phyloP scores from a whole-genome alignment of 2,888 invertebrate species.

The Melieria picta region DNA sequence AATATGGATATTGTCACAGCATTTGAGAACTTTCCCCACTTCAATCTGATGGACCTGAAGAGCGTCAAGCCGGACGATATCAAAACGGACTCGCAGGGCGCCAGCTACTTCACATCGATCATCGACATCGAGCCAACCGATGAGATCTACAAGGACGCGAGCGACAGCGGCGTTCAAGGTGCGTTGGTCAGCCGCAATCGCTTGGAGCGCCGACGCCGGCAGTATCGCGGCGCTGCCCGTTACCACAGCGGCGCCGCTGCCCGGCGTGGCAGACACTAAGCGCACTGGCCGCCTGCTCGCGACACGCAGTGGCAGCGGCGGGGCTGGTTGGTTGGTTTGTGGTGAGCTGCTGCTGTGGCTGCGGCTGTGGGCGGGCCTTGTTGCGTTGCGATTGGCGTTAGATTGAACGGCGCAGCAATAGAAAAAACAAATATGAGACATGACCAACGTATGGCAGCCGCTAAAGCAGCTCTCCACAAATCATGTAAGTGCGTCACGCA shows the following conservation, averaged over 20 bases:
- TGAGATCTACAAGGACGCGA: conserved; percentile 61
- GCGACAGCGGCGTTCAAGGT: conserved; percentile 45
- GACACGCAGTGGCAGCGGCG: background rate
- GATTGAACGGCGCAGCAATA: too few relatives aligned
- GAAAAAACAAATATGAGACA: background rate
- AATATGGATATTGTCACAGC: conserved; percentile 73
- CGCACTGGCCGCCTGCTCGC: background rate
- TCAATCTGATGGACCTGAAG: conserved; percentile 63
- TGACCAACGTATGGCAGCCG: conserved; percentile 21
- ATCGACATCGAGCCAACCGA: conserved; percentile 67
- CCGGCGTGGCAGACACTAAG: conserved; percentile 18
- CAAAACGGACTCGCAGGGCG: conserved; percentile 68
- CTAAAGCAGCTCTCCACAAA: conserved; percentile 44
- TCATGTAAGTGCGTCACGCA: conserved; percentile 41
- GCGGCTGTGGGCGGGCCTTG: conserved; percentile 22
- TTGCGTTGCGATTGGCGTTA: too few relatives aligned
- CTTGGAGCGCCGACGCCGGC: conserved; percentile 45
- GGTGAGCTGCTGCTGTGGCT: conserved; percentile 50
- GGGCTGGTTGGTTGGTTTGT: conserved; percentile 41
- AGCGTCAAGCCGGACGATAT: conserved; percentile 66
- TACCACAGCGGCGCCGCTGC: conserved; percentile 37
- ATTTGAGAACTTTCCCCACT: conserved; percentile 70
- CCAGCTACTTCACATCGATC: conserved; percentile 68
- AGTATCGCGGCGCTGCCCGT: conserved; percentile 42
- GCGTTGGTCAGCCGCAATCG: conserved; percentile 42